Base-by-base conservation (phyloP, 2,888 invertebrate species). In the Chorisops tibialis region DNA sequence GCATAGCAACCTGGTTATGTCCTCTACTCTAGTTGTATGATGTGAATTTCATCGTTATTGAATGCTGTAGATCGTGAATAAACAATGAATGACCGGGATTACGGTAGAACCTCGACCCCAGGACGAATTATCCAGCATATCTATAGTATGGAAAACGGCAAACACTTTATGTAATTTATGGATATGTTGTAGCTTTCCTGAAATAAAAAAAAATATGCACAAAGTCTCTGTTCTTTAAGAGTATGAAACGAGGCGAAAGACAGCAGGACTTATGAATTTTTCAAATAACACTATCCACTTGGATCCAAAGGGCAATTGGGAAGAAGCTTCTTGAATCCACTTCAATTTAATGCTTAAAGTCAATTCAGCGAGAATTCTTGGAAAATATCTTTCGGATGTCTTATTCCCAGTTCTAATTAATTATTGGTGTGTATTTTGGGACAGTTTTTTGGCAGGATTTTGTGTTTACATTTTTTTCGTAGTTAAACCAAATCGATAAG, bases 241-340 rank as follows among this genome's bases (percentile, higher is more conserved):
- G 21, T 11, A 38, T 9, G 18, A 18, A 38, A 6, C 19, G 19
- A n/a, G 38, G 37, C 38, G 16, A 16, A 35, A 5, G 30, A 9
- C 30, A 47, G 59, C 61, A 30, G 61, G 52, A 59, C n/a, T 68
- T 64, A 64, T 68, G 66, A 67, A 68, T 67, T 66, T 67, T 67
- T 68, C 65, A 68, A 68, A 66, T 68, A 65, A 67, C 67, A 68
- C 67, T 68, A 67, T 66, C 30, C 30, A n/a, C n/a, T n/a, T n/a
- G n/a, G 30, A 30, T 30, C 9, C 30, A 30, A 30, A 30, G 30
- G 30, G 30, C 5, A 30, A 30, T 30, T 30, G 7, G 30, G 7
- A 30, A 30, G 1, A 30, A 30, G 30, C 5, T 30, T 7, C 2
- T 30, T 9, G 30, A 2, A 9, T 30, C 30, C 9, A 7, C 30